These are phyloP conservation scores for Platysternon megacephalum DNA, from an alignment of 2,113 vertebrate species.

Conservation along the genomic window DNA sequence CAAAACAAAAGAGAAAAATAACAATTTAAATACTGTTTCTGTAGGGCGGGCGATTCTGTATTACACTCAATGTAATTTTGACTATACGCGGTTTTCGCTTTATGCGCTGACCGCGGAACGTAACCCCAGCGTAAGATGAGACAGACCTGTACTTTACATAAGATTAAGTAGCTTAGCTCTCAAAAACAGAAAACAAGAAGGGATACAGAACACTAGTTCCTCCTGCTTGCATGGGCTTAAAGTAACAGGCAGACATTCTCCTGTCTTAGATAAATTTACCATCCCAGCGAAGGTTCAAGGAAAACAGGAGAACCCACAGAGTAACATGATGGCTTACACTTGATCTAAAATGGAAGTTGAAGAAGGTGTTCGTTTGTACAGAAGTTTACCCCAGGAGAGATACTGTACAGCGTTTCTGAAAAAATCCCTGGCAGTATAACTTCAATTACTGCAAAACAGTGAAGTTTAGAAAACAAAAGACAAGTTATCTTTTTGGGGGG, in stretches of 20 bases:
- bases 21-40: no score
- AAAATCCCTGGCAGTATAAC: neutral
- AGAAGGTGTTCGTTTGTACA: neutral
- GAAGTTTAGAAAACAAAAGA: neutral
- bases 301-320: neutral
- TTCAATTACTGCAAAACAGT: neutral
- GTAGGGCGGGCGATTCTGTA: no score
- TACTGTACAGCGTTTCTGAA: neutral
- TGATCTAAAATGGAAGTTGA: neutral
- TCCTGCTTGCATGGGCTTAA: neutral
- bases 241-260: neutral
- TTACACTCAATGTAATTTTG: no score
- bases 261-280: accelerated
- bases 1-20: no score
- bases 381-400: neutral
- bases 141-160: no score
- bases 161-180: neutral
- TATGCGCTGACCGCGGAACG: no score
- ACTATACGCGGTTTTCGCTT: no score
- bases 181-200: neutral
- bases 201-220: neutral
- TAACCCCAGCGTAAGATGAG: no score
- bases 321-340: neutral
- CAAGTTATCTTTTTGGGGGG: neutral
- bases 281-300: neutral